phyloP scores from a whole-genome alignment of 2,797 vertebrate genomes.

The Gallinago stenura region DNA sequence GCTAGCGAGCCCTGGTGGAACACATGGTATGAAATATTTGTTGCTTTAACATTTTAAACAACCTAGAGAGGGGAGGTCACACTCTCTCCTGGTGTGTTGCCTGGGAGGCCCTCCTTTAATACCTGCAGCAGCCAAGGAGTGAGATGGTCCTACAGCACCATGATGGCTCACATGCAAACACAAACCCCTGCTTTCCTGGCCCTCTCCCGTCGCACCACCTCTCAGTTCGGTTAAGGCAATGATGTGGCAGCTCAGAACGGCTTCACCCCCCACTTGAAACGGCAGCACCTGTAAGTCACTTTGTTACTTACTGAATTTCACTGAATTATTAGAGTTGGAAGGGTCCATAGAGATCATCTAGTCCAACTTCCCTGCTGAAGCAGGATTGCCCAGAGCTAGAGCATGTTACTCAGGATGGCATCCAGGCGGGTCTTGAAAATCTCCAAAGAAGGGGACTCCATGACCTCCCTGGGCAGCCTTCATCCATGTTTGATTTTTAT shows the following conservation, averaged over 20 bases:
- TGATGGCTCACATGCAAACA: not conserved
- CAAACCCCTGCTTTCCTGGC: not conserved
- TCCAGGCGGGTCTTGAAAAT: no score
- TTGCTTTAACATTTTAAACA: slow-evolving; percentile 40
- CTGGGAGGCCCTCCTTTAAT: not conserved
- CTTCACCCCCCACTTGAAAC: not conserved
- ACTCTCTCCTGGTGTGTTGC: not conserved
- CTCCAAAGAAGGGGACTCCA: no score
- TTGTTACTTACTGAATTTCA: not conserved
- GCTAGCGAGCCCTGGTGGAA: not conserved
- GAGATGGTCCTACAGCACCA: not conserved
- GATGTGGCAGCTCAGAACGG: not conserved
- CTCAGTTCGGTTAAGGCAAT: not conserved
- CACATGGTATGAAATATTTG: slow-evolving; percentile 5
- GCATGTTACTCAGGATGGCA: no score
- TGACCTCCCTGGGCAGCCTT: not conserved
- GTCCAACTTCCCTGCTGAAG: no score
- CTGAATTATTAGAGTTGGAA: no score
- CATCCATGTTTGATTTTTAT: not conserved
- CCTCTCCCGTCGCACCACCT: not conserved
- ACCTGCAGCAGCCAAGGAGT: not conserved
- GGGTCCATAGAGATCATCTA: no score
- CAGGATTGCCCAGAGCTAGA: no score
- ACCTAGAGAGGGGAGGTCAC: not conserved
- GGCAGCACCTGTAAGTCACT: slow-evolving; percentile 41